Evolutionary conservation across 2,888 invertebrate genomes (phyloP).

Genomic region (Lumbricus terrestris): DNA sequence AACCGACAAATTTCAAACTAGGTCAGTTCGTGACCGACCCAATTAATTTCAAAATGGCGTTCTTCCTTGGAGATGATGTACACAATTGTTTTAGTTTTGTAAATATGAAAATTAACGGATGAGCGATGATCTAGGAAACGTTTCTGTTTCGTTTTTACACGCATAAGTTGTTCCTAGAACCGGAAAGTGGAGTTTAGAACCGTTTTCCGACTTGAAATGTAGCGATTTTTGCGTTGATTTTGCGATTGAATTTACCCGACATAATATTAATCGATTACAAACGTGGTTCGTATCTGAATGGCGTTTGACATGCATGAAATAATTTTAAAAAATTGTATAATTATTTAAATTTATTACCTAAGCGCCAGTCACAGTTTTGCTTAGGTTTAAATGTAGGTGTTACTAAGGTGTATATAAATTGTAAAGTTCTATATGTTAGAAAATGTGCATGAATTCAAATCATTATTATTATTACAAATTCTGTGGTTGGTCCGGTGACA

Average conservation of each 20-base stretch:
- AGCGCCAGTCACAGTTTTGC: too few relatives aligned
- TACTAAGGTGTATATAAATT: too few relatives aligned
- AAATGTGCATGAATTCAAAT: too few relatives aligned
- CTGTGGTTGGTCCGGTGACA: too few relatives aligned
- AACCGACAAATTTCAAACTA: not conserved
- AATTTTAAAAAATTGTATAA: too few relatives aligned
- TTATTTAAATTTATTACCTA: too few relatives aligned
- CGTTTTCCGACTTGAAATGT: not conserved
- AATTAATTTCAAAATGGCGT: constrained; percentile 4
- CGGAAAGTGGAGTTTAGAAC: not conserved
- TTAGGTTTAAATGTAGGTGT: too few relatives aligned
- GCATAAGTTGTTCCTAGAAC: not conserved
- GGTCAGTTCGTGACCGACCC: not conserved
- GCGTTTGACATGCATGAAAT: too few relatives aligned
- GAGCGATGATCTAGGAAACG: not conserved
- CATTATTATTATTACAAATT: too few relatives aligned
- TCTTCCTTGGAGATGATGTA: constrained; percentile 12
- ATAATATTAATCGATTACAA: too few relatives aligned
- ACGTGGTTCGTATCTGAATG: not conserved
- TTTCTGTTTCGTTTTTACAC: not conserved
- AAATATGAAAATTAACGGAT: not conserved
- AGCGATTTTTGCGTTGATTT: not conserved
- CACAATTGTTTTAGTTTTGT: not conserved
- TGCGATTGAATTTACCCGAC: not conserved
- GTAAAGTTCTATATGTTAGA: too few relatives aligned